Conservation (phyloP, 2,888 invertebrate species). For the Lochmaea crataegi region DNA sequence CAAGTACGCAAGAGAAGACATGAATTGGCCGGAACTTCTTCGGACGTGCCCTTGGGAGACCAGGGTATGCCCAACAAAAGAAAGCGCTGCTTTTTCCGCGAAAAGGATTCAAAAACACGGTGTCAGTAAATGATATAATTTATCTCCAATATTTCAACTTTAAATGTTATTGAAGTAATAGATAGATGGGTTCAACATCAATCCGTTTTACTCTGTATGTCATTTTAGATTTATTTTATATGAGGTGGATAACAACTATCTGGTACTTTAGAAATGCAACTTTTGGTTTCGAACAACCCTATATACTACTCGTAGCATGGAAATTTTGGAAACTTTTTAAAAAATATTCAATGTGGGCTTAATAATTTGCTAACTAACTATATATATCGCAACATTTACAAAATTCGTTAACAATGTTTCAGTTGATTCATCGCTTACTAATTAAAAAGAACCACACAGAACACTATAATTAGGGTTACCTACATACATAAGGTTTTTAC, state of each 20-base stretch:
- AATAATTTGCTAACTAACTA: conserved; percentile 40
- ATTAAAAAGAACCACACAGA: conserved; percentile 13
- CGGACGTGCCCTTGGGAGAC: too few species aligned
- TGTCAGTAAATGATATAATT: too few species aligned
- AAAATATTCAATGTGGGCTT: conserved; percentile 30
- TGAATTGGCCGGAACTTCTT: too few species aligned
- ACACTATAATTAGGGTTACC: background rate
- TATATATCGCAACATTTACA: conserved; percentile 44
- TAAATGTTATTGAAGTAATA: too few species aligned
- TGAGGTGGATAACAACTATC: background rate
- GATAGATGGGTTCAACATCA: too few species aligned
- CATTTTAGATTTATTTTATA: too few species aligned
- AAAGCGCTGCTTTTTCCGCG: too few species aligned
- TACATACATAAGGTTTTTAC: background rate
- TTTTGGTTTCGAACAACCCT: conserved; percentile 13
- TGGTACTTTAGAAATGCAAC: background rate
- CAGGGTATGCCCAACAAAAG: too few species aligned
- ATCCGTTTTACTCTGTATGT: too few species aligned
- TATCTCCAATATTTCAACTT: too few species aligned
- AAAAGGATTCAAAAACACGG: too few species aligned
- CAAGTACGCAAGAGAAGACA: too few species aligned
- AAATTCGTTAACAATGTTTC: conserved; percentile 43
- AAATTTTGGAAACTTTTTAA: conserved; percentile 9
- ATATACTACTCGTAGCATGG: conserved; percentile 12
- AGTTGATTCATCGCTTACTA: conserved; percentile 11